Evolutionary conservation across 2,797 vertebrate species (phyloP), one percentile per base, ranked within the genome.

Genomic region (Tragelaphus oryx): DNA sequence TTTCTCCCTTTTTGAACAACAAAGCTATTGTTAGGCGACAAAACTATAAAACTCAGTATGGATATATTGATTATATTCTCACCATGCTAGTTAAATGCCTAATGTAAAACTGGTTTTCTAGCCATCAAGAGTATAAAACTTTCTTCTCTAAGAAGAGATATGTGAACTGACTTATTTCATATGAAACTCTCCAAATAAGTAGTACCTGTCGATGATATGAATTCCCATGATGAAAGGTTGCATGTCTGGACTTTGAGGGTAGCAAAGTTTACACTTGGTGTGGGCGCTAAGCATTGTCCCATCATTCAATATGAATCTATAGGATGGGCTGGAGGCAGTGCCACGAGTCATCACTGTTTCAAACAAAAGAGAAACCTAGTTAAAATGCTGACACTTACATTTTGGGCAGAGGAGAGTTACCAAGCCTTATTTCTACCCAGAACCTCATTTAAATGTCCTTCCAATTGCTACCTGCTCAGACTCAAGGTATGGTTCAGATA

Each of bases 151-250:
- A 87, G 87, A 96, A 94, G 88, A 96, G 89, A 88, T 87, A 96
- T 62, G 86, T 97, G 94, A 88, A 96, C 54, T 96, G 91, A 84
- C 30, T 93, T 93, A 95, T 97, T 93, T 95, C 95, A 59, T 50
- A 78, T 41, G 93, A 96, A 93, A 93, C 92, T 97, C 71, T 96
- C 83, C 97, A 93, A 97, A 92, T 93, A 94, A 89, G 87, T 87
- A 97, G 78, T 98, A 99, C 99, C 99, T 99, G 99, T 99, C 99
- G 95, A 99, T 99, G 99, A 99, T 99, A 98, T 99, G 99, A 97
- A 99, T 99, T 98, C 99, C 99, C 99, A 99, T 99, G 97, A 99
- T 99, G 99, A 99, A 99, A 97, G 99, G 99, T 97, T 99, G 99
- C 98, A 99, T 98, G 41, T 99, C 99, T n/a, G 99, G 99, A 98